Conservation (phyloP, 1,140 invertebrate species). For the Drosophila bocki region DNA sequence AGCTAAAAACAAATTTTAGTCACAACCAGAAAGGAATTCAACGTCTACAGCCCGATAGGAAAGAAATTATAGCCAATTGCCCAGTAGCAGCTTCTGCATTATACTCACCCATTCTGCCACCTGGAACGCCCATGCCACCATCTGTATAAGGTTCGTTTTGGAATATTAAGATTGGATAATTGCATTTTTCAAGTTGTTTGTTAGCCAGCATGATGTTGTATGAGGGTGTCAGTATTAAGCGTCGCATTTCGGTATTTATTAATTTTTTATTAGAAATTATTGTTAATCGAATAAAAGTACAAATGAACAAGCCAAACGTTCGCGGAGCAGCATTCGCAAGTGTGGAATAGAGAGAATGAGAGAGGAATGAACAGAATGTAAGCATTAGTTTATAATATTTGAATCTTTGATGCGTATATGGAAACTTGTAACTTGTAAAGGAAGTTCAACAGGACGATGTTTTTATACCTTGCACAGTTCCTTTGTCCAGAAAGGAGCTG, state of each 20-base stretch:
- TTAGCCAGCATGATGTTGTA: conserved; percentile 45
- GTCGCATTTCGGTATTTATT: conserved; percentile 51
- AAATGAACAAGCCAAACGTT: conserved; percentile 68
- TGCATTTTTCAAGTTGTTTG: conserved; percentile 36
- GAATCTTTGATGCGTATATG: conserved; percentile 24
- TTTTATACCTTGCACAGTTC: conserved; percentile 94
- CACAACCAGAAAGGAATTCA: conserved; percentile 30
- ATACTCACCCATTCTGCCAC: conserved; percentile 85
- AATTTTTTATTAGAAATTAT: conserved; percentile 50
- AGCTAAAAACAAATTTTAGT: conserved; percentile 45
- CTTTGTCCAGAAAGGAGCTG: conserved; percentile 98
- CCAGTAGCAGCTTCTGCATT: conserved; percentile 46
- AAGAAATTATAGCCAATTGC: conserved; percentile 29
- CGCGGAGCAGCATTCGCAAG: conserved; percentile 61
- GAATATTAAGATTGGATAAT: conserved; percentile 51
- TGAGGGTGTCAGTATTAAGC: conserved; percentile 63
- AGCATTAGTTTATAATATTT: conserved; percentile 55
- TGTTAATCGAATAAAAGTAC: conserved; percentile 52
- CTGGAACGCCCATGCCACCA: conserved; percentile 84
- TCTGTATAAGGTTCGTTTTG: conserved; percentile 76
- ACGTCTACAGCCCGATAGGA: conserved; percentile 21
- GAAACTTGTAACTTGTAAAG: conserved; percentile 13
- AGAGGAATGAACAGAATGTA: conserved; percentile 52
- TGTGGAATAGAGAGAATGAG: conserved; percentile 31
- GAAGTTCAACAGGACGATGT: neutral